Base-by-base conservation (phyloP, 2,888 invertebrate genomes). In the Smittia aterrima region DNA sequence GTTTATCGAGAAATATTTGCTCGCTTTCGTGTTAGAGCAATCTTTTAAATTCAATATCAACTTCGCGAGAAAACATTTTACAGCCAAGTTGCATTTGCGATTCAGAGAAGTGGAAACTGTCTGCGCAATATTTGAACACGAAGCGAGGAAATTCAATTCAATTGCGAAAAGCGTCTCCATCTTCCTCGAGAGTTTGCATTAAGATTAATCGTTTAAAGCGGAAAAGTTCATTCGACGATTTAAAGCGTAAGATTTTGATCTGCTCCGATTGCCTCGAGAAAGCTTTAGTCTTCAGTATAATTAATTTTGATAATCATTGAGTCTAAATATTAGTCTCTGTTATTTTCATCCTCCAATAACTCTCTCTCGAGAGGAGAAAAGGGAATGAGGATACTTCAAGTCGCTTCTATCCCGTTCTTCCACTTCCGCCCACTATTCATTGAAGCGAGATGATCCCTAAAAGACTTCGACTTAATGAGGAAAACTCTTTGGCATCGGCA, bases 221-320 rank as follows among this genome's bases (percentile, higher is more conserved):
- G 47, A 16, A 47, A 47, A 13, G 3, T 47, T 13, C 11, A 13
- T 47, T n/a, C 47, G n/a, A 47, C n/a, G n/a, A 6, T 11, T 47
- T 47, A n/a, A 47, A n/a, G 47, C 47, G 47, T 47, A 2, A 47
- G 47, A n/a, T 47, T 47, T 58, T 58, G 58, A 58, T 58, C 47
- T 47, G 3, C 3, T 47, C 7, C 47, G 7, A 47, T 47, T 11
- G 38, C 38, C 20, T 58, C 13, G 58, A 53, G 18, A 16, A 58
- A 58, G 58, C 58, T 18, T 6, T 6, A 22, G 18, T 18, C 27
- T 47, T 47, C 47, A 2, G 18, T 58, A 27, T 64, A 64, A 64
- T 64, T 64, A 64, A 64, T 64, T 64, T 27, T 25, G n/a, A 64
- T 64, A 20, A 20, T 25, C 25, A 64, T 64, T 25, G 27, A 64